Percentiles rank a stretch among this genome's conserved stretches.
Conservation (phyloP, 37 sponge, comb jelly and placozoan species). For the Mnemiopsis leidyi region DNA sequence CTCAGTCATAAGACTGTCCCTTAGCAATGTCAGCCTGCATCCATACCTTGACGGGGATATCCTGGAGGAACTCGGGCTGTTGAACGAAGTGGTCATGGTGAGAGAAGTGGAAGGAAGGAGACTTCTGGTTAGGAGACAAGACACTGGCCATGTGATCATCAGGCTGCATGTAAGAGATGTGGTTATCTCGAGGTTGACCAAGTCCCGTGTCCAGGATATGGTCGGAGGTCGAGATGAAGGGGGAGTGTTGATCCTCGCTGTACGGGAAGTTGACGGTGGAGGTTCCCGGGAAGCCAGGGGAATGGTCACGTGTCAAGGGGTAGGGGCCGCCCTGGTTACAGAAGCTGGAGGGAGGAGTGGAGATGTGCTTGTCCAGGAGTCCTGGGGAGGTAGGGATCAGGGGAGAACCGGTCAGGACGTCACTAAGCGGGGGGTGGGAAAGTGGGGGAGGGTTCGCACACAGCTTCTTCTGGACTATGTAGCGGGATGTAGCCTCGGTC, state of each 20-base stretch:
- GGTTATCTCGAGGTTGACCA: background rate
- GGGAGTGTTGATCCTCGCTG: background rate
- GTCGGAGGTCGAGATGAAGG: conserved; percentile 10
- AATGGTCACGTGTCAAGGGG: background rate
- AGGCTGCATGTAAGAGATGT: background rate
- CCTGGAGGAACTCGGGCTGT: conserved; percentile 32
- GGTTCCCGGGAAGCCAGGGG: background rate
- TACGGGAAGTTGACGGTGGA: background rate
- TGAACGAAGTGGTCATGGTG: background rate
- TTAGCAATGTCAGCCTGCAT: background rate
- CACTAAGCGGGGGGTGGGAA: conserved; percentile 9
- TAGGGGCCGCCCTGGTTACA: background rate
- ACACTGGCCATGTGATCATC: background rate
- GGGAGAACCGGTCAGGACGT: background rate
- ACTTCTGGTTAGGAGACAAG: background rate
- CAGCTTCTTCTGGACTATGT: conserved; percentile 48
- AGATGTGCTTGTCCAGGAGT: background rate
- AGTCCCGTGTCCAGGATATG: background rate
- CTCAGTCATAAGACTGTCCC: background rate
- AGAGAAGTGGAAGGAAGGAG: background rate
- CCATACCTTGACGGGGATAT: conserved; percentile 5
- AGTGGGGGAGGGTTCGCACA: background rate
- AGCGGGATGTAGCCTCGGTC: background rate
- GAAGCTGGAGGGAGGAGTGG: background rate
- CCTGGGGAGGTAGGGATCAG: background rate